Conservation (phyloP, 2,797 vertebrate genomes). For the Lithobates pipiens region DNA sequence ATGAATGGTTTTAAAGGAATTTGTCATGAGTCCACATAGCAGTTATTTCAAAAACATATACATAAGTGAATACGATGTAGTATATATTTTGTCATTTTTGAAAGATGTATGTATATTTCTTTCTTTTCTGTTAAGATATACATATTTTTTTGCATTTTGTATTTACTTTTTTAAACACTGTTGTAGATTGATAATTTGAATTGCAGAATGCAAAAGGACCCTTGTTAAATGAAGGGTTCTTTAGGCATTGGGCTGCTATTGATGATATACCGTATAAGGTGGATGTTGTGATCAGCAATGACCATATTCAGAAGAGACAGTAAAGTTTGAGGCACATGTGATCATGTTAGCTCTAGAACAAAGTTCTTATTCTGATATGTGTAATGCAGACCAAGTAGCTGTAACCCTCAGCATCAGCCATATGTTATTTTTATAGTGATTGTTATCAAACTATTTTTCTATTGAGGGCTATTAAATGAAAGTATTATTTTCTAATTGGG, state of each 20-base stretch:
- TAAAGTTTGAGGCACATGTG: conserved; percentile 15
- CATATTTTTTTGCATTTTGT: conserved; percentile 80
- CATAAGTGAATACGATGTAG: conserved; percentile 69
- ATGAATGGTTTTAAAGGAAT: not conserved
- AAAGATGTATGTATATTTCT: conserved; percentile 81
- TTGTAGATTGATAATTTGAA: conserved; percentile 77
- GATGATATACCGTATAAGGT: conserved; percentile 46
- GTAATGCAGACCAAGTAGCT: not conserved
- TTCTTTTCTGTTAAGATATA: conserved; percentile 71
- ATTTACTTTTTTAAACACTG: conserved; percentile 75
- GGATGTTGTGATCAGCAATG: conserved; percentile 34
- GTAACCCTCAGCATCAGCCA: not conserved
- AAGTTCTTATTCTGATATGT: not conserved
- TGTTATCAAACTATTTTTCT: too few relatives aligned
- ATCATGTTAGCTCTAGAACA: conserved; percentile 4
- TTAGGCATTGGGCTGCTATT: conserved; percentile 67
- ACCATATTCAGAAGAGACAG: conserved; percentile 16
- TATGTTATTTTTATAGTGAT: not conserved
- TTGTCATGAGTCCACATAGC: not conserved
- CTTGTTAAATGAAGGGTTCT: conserved; percentile 28
- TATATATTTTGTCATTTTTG: conserved; percentile 67
- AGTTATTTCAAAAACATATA: conserved; percentile 70
- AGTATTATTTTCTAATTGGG: too few relatives aligned
- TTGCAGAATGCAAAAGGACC: conserved; percentile 51
- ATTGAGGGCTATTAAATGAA: too few relatives aligned